These are phyloP conservation scores for Pentamera pediparva DNA, from an alignment of 53 echinoderm and acorn worm species.

Conservation along the genomic window DNA sequence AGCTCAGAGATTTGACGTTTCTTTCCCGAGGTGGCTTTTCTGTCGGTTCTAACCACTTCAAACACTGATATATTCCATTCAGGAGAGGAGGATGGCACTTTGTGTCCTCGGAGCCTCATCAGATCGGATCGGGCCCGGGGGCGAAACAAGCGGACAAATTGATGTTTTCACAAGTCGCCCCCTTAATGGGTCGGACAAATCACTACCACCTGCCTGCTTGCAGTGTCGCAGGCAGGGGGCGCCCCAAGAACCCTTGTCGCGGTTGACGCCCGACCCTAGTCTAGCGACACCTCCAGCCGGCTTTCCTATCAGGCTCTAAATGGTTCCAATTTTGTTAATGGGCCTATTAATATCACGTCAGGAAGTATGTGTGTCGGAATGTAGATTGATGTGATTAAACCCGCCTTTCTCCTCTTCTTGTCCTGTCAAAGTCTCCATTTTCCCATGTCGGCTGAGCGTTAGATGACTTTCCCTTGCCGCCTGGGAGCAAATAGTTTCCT, in stretches of 20 bases:
- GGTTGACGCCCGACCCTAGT: slow-evolving; percentile 14
- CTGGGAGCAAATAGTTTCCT: too few relatives aligned
- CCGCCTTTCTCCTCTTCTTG: too few relatives aligned
- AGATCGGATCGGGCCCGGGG: too few relatives aligned
- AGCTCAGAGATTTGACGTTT: too few relatives aligned
- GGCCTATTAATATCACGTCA: slow-evolving; percentile 33
- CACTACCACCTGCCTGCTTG: slow-evolving; percentile 20
- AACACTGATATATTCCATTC: too few relatives aligned
- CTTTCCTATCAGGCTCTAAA: slow-evolving; percentile 10
- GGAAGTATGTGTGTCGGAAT: slow-evolving; percentile 20
- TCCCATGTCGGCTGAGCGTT: too few relatives aligned
- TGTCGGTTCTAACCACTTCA: too few relatives aligned
- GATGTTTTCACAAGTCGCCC: slow-evolving; percentile 27
- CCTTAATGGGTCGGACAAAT: slow-evolving; percentile 27
- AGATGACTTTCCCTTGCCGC: too few relatives aligned
- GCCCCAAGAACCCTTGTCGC: neutral
- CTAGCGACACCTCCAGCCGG: slow-evolving; percentile 14
- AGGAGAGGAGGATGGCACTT: too few relatives aligned
- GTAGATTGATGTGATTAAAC: slow-evolving; percentile 22
- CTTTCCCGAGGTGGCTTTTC: too few relatives aligned
- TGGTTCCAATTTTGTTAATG: slow-evolving; percentile 35
- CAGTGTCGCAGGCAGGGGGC: neutral
- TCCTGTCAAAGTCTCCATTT: too few relatives aligned
- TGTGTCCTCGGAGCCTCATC: too few relatives aligned
- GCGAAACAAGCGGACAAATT: slow-evolving; percentile 31